These are phyloP conservation scores for Neodiprion fabricii DNA, from an alignment of 1,140 invertebrate genomes.

Conservation along the genomic window DNA sequence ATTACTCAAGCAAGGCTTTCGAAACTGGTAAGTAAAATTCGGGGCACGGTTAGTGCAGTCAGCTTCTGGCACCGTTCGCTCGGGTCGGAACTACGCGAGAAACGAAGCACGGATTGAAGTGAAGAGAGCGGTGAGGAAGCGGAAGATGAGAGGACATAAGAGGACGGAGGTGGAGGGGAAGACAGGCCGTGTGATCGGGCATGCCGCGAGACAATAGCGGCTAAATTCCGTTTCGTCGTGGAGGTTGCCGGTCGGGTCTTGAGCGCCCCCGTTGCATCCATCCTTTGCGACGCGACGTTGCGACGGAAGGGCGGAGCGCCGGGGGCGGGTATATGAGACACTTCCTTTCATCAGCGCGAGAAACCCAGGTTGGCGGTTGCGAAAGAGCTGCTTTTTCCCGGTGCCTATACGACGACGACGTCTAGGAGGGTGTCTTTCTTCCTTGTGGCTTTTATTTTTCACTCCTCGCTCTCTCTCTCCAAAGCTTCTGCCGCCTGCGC, in stretches of 20 bases:
- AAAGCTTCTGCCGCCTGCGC: too few species aligned
- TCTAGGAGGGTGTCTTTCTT: too few species aligned
- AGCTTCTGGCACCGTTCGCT: slow-evolving; percentile 47
- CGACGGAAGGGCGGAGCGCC: slow-evolving; percentile 32
- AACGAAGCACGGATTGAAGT: neutral
- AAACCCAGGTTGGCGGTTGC: slow-evolving; percentile 35
- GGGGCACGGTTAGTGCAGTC: slow-evolving; percentile 49
- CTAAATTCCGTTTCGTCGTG: slow-evolving; percentile 42
- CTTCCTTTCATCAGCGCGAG: slow-evolving; percentile 54
- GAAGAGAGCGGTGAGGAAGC: neutral
- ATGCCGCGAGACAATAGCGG: slow-evolving; percentile 55
- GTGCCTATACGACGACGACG: neutral
- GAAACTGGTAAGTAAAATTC: slow-evolving; percentile 46
- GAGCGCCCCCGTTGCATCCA: slow-evolving; percentile 37
- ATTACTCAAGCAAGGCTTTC: neutral
- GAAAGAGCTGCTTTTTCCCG: neutral
- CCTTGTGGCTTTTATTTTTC: neutral
- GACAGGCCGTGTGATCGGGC: slow-evolving; percentile 43
- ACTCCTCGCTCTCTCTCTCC: neutral
- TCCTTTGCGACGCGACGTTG: slow-evolving; percentile 47
- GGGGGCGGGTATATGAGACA: slow-evolving; percentile 46
- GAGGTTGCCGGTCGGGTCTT: slow-evolving; percentile 23
- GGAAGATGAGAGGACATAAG: too few species aligned
- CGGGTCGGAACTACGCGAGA: neutral
- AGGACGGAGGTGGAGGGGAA: slow-evolving; percentile 23